phyloP scores from a whole-genome alignment of 2,113 vertebrate species.

The Mixornis gularis region DNA sequence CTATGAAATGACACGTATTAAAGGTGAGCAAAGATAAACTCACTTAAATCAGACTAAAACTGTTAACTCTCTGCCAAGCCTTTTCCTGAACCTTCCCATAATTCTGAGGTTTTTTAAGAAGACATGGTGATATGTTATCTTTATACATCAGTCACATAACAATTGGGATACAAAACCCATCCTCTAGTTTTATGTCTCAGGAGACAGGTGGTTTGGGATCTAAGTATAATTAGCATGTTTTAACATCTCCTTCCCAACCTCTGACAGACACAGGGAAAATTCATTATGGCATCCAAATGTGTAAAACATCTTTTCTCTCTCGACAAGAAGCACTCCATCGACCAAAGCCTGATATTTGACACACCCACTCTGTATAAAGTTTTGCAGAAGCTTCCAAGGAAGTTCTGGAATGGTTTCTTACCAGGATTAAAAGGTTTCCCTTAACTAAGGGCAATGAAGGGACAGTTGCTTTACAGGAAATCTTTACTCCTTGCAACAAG shows the following conservation, averaged over 20 bases:
- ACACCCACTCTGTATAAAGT: background rate
- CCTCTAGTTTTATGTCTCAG: background rate
- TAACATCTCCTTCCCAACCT: background rate
- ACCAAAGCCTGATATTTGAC: background rate
- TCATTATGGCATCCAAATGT: background rate
- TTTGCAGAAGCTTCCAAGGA: background rate
- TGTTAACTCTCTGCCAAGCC: background rate
- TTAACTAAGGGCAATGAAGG: background rate
- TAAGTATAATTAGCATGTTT: background rate
- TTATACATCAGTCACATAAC: background rate
- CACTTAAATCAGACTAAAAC: background rate
- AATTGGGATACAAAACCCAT: background rate
- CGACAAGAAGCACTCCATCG: background rate
- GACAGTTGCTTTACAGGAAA: background rate
- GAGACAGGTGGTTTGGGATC: background rate
- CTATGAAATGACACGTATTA: background rate
- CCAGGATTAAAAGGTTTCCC: background rate
- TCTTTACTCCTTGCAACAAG: rapidly evolving
- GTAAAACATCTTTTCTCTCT: background rate
- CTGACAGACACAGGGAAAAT: background rate
- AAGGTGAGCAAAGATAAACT: background rate
- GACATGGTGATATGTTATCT: background rate
- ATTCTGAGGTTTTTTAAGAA: background rate
- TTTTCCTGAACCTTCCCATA: background rate
- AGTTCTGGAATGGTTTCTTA: background rate